Base-by-base conservation (phyloP, 2,888 invertebrate genomes). In the Agapostemon virescens region DNA sequence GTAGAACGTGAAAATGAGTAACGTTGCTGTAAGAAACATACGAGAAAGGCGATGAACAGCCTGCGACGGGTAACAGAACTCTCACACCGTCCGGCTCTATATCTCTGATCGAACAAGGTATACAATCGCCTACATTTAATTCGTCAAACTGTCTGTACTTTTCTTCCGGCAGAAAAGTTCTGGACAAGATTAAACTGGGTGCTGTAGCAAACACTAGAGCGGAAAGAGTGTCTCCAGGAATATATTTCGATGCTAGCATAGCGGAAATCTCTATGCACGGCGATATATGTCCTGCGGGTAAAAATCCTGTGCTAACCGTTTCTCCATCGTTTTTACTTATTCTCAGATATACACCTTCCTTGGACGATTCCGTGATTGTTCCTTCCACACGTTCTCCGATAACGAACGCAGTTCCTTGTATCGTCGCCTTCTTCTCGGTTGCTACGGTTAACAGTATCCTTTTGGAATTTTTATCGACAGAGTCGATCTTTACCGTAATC, bases 271-370 rank as follows among this genome's bases (percentile, higher is more conserved):
- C 88, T 7, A 82, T 52, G 74, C 90, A 91, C 0, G 90, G 91
- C 0, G 92, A 86, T 82, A 92, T 85, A 58, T 92, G 92, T 5
- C 91, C 90, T 0, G 91, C 86, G 4, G 92, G 92, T 26, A 92
- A 80, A 69, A 90, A 92, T 23, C 84, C 92, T 0, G 77, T 87
- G 33, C 58, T 74, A 1, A 70, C 33, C 15, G 55, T 63, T 13
- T 75, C 58, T 17, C 86, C 82, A 7, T 79, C 63, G 26, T 81
- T 69, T 13, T 82, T 85, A 17, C 73, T 79, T 7, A 92, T 83
- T 52, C 77, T 84, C 26, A 92, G 30, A n/a, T 88, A 81, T 45
- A 92, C 82, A 82, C 88, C 92, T 26, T 90, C 87, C 0, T 84
- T 17, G 3, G 90, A 89, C 9, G 90, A 85, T 55, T 91, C 90